Conservation (phyloP, 2,113 vertebrate species). For the Urocynchramus pylzowi region DNA sequence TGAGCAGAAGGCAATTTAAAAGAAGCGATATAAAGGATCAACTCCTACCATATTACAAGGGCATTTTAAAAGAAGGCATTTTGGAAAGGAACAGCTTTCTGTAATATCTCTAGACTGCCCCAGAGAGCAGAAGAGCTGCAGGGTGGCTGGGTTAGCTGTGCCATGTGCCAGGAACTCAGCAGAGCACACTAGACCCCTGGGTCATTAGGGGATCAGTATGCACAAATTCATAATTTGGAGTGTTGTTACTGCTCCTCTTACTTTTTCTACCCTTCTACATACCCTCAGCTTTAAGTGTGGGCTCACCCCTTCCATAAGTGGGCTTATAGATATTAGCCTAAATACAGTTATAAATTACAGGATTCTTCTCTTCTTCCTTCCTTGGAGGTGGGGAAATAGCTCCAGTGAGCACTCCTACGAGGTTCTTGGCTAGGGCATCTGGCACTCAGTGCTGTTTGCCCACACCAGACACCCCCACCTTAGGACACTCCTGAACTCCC, state of each 20-base stretch:
- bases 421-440: neutral
- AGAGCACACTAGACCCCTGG: no score
- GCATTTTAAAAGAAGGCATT: neutral
- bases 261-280: neutral
- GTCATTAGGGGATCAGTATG: neutral
- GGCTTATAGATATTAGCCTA: neutral
- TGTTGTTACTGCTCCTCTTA: neutral
- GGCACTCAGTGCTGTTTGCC: neutral
- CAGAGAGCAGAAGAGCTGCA: neutral
- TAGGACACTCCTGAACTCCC: neutral
- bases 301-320: neutral
- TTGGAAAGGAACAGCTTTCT: neutral
- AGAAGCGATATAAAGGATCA: constrained; percentile 1
- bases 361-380: neutral
- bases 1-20: constrained; percentile 40
- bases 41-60: neutral
- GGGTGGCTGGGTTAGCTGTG: neutral
- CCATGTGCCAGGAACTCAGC: neutral
- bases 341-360: neutral
- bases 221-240: neutral
- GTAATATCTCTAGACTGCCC: neutral
- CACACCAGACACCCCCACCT: neutral
- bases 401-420: neutral
- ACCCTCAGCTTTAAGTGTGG: neutral
- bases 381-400: neutral